Conservation (phyloP, 2,113 vertebrate genomes). For the Bucco capensis region DNA sequence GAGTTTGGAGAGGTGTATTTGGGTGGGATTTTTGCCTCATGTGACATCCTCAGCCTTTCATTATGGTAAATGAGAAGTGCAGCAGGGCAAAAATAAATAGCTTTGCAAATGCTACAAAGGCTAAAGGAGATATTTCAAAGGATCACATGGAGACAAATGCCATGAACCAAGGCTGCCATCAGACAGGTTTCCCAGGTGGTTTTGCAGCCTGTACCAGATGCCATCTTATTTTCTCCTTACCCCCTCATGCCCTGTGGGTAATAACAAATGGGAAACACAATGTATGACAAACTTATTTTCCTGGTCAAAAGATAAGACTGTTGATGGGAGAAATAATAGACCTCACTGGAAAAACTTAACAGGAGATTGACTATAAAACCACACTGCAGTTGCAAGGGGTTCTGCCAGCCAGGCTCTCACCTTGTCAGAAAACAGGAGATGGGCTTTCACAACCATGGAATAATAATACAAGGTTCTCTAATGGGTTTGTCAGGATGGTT, state of each 20-base stretch:
- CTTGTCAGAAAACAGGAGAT: not conserved
- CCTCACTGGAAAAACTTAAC: not conserved
- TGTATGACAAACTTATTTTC: not conserved
- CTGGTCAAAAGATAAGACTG: not conserved
- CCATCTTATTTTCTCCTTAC: not conserved
- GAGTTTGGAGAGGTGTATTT: not conserved
- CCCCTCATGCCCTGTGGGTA: not conserved
- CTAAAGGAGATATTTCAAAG: not conserved
- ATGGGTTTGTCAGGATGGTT: not conserved
- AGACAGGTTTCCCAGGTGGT: not conserved
- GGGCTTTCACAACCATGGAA: not conserved
- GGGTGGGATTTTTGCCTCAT: not conserved
- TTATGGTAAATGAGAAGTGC: not conserved
- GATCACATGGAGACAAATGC: not conserved
- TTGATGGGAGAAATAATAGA: not conserved
- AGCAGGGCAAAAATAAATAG: not conserved
- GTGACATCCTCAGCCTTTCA: not conserved
- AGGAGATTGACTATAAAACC: not conserved
- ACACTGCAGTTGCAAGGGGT: no score
- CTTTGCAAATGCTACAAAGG: not conserved
- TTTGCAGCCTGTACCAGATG: not conserved
- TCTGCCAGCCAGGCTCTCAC: not conserved
- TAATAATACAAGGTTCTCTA: not conserved
- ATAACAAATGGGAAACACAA: not conserved
- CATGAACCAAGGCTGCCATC: fast-evolving